Base-by-base conservation (phyloP, 1,140 invertebrate genomes). In the Heliothis subflexa region DNA sequence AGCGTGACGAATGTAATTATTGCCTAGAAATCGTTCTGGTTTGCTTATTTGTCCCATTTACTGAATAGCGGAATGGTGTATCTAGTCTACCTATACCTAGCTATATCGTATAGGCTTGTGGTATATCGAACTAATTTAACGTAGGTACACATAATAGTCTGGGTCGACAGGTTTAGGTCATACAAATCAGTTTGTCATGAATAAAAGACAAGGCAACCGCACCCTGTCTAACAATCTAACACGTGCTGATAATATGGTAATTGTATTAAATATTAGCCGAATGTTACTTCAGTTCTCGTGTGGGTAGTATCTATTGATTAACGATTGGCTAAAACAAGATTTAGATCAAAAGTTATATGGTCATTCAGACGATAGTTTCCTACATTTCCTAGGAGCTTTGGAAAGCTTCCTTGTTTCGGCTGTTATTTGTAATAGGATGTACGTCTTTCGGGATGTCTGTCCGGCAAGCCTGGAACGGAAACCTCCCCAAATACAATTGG, bases 1-100 rank as follows among this genome's bases (percentile, higher is more conserved):
- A 82, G 78, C 79, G 78, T 89, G 78, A 86, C 87, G 85, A 83
- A 88, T 87, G 79, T 87, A 92, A 92, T 93, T 92, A 92, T 86
- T 82, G 81, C 82, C 79, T 90, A 89, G 89, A 91, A 87, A 92
- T 71, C 82, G 85, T 85, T 84, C 85, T 87, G 84, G 81, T 87
- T 88, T 87, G 81, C 77, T 87, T 78, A 83, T 81, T 88, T 88
- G 86, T 52, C 64, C 86, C 76, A 90, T 83, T 78, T 40, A 45
- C 33, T 40, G 52, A 49, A 28, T 70, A 70, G 13, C 66, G 66
- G 47, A 4, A 70, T 70, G 10, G 28, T 28, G 18, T 66, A 47
- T 18, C 28, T 45, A 45, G 21, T 12, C 14, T 54, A 64, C 33
- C 61, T 25, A 40, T 40, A 3, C 1, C 14, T 64, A 64, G 25